phyloP scores from a whole-genome alignment of 2,888 invertebrate genomes.

The Agrotis segetum region DNA sequence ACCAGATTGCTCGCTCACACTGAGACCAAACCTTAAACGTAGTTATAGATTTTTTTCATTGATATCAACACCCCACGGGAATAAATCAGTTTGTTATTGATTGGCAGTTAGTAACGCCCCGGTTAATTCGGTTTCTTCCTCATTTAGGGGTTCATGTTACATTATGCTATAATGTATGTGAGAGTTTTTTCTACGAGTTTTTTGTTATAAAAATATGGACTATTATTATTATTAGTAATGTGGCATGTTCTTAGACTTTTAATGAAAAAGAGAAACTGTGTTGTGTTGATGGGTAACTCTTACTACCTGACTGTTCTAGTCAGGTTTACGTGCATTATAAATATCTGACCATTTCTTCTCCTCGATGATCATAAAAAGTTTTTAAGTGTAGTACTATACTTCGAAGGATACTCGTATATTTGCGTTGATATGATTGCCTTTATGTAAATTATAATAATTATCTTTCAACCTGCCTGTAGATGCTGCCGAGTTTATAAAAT shows the following conservation, averaged over 20 bases:
- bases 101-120: constrained; percentile 88
- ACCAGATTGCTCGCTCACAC: constrained; percentile 50
- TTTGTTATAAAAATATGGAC: constrained; percentile 34
- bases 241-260: not conserved
- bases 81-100: constrained; percentile 89
- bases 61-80: constrained; percentile 77
- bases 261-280: too few species aligned
- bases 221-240: not conserved
- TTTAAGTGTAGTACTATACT: too few species aligned
- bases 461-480: too few species aligned
- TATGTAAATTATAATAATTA: too few species aligned
- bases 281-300: too few species aligned
- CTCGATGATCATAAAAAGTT: too few species aligned
- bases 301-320: too few species aligned
- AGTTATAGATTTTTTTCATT: constrained; percentile 70
- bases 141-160: constrained; percentile 74
- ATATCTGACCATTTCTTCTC: too few species aligned
- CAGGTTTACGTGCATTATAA: too few species aligned
- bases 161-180: constrained; percentile 75
- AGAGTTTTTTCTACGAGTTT: constrained; percentile 49
- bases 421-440: too few species aligned
- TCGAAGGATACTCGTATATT: too few species aligned
- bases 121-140: constrained; percentile 81
- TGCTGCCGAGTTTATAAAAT: not conserved
- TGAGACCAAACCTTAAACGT: constrained; percentile 52